Evolutionary conservation across 2,888 invertebrate genomes (phyloP).

Genomic region (Nasonovia ribisnigri): DNA sequence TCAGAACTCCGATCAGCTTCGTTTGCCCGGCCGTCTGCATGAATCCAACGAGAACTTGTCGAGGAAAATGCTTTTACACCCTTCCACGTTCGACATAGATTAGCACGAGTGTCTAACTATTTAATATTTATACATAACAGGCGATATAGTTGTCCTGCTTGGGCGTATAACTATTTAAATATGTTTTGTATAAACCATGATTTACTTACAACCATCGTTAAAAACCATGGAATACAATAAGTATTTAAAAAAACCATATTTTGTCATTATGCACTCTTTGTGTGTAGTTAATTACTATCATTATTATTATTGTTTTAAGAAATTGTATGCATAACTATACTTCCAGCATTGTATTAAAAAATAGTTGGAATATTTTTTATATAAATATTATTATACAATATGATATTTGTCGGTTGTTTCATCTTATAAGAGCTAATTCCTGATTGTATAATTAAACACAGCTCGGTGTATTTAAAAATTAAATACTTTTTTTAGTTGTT

Average conservation of each 20-base stretch:
- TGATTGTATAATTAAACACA: neutral
- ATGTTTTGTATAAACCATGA: neutral
- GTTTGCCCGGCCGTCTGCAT: constrained; percentile 63
- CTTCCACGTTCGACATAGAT: constrained; percentile 63
- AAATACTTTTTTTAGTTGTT: neutral
- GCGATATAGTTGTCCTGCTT: neutral
- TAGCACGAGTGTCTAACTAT: neutral
- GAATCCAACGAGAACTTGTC: constrained; percentile 62
- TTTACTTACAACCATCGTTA: neutral
- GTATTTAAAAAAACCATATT: neutral
- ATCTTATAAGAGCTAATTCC: neutral
- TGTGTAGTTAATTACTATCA: neutral
- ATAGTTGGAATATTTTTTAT: neutral
- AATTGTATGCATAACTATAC: neutral
- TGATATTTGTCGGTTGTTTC: neutral
- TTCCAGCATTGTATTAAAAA: neutral
- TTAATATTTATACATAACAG: neutral
- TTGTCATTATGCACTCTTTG: constrained; percentile 9
- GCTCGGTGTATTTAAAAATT: neutral
- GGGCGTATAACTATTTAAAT: neutral
- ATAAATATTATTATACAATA: neutral
- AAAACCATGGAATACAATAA: neutral
- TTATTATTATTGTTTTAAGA: neutral
- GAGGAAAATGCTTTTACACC: constrained; percentile 61
- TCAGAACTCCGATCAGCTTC: constrained; percentile 37